These are phyloP conservation scores for Cephus spinipes DNA, from an alignment of 2,888 invertebrate species.

Conservation along the genomic window DNA sequence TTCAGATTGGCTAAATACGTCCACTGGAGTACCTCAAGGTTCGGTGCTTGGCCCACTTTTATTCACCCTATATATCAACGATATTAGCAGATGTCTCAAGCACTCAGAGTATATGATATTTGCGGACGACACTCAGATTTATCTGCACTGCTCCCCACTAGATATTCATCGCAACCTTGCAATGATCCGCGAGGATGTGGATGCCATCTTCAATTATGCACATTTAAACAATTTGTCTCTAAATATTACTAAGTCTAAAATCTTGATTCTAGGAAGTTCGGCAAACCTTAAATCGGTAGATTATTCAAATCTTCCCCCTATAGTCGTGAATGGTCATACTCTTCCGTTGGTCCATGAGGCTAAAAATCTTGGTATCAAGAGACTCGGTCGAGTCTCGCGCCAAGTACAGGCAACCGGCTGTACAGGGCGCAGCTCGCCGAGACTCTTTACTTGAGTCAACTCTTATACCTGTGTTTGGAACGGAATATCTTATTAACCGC, in stretches of 20 bases:
- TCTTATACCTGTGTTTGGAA: no score
- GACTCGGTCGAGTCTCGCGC: no score
- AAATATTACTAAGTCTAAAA: not conserved
- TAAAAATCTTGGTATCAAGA: slow-evolving; percentile 12
- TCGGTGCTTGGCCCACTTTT: slow-evolving; percentile 11
- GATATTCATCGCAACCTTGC: not conserved
- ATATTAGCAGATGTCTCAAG: no score
- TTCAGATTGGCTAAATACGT: not conserved
- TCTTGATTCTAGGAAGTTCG: slow-evolving; percentile 3
- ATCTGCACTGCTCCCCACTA: not conserved
- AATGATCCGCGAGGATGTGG: not conserved
- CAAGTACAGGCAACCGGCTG: no score
- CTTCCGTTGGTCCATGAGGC: slow-evolving; percentile 4
- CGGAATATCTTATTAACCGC: no score
- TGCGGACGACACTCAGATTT: slow-evolving; percentile 20
- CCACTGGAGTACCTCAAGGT: slow-evolving; percentile 1
- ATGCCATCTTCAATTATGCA: not conserved
- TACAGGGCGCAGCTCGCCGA: no score
- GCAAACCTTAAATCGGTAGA: not conserved
- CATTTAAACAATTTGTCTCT: not conserved
- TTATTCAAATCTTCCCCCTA: no score
- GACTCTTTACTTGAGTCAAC: no score
- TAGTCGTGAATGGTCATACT: no score
- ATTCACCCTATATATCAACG: not conserved
- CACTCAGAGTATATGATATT: slow-evolving; percentile 5